Evolutionary conservation across 2,113 vertebrate genomes (phyloP).

Genomic region (Bucco capensis): DNA sequence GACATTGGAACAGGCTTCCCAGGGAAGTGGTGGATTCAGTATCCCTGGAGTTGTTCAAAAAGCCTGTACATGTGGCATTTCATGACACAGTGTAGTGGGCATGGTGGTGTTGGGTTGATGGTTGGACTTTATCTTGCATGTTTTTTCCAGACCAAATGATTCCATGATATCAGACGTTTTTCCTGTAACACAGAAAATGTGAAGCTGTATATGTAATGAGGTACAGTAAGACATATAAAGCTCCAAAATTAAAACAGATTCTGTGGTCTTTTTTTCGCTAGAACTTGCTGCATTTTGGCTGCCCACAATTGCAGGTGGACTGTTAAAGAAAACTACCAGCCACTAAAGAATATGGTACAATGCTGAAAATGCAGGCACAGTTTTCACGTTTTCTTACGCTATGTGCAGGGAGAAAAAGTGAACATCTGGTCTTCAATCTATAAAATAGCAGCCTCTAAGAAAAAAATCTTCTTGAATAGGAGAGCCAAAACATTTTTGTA

Average conservation of each 20-base stretch:
- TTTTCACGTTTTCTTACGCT: not conserved
- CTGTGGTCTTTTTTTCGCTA: not conserved
- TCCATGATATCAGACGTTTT: not conserved
- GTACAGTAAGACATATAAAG: not conserved
- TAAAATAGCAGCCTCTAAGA: not conserved
- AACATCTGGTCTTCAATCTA: not conserved
- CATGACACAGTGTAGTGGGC: too few species aligned
- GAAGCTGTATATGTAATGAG: not conserved
- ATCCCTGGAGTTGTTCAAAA: too few species aligned
- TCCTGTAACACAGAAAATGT: not conserved
- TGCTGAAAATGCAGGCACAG: not conserved
- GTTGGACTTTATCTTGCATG: too few species aligned
- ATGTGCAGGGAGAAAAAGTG: not conserved
- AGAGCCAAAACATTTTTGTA: not conserved
- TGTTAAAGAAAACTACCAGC: not conserved
- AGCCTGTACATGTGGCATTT: too few species aligned
- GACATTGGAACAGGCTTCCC: too few species aligned
- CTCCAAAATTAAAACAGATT: not conserved
- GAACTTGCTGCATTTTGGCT: not conserved
- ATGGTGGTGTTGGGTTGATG: too few species aligned
- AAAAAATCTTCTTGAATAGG: not conserved
- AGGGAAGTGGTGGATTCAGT: too few species aligned
- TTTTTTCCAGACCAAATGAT: too few species aligned
- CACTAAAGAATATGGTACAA: not conserved
- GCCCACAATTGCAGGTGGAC: not conserved